Percentiles rank a stretch among this genome's conserved stretches.
Evolutionary conservation across 1,140 invertebrate species (phyloP).

Genomic region (Mylabris phalerata): DNA sequence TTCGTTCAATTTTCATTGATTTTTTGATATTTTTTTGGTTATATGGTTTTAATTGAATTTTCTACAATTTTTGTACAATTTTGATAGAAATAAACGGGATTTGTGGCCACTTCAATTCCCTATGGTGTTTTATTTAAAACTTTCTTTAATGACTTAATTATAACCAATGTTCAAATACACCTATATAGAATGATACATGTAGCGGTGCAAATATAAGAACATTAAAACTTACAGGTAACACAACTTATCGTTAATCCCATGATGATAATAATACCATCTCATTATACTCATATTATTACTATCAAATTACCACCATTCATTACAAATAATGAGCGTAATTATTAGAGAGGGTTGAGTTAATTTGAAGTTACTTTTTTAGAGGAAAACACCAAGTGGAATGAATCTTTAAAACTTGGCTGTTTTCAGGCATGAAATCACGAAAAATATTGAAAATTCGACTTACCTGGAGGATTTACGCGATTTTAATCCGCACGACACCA

Average conservation of each 20-base stretch:
- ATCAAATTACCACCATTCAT: conserved; percentile 18
- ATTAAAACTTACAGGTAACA: conserved; percentile 22
- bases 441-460: too few species aligned
- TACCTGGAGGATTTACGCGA: too few species aligned
- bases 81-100: not conserved
- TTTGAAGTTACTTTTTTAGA: too few species aligned
- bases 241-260: conserved; percentile 16
- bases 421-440: too few species aligned
- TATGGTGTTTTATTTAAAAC: not conserved
- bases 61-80: too few species aligned
- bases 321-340: not conserved
- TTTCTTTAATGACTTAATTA: not conserved
- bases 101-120: not conserved
- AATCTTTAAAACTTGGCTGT: too few species aligned
- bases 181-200: conserved; percentile 11
- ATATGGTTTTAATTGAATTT: too few species aligned
- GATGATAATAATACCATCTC: conserved; percentile 18
- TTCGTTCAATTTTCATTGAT: too few species aligned
- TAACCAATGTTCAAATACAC: not conserved
- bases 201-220: conserved; percentile 21
- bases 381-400: too few species aligned
- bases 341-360: too few species aligned
- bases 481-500: too few species aligned
- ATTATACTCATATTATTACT: conserved; percentile 25
- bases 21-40: too few species aligned